A percentile compares a stretch with the other conserved stretches of the same genome.
Conservation (phyloP, 2,888 invertebrate genomes). For the Drosophila robusta region DNA sequence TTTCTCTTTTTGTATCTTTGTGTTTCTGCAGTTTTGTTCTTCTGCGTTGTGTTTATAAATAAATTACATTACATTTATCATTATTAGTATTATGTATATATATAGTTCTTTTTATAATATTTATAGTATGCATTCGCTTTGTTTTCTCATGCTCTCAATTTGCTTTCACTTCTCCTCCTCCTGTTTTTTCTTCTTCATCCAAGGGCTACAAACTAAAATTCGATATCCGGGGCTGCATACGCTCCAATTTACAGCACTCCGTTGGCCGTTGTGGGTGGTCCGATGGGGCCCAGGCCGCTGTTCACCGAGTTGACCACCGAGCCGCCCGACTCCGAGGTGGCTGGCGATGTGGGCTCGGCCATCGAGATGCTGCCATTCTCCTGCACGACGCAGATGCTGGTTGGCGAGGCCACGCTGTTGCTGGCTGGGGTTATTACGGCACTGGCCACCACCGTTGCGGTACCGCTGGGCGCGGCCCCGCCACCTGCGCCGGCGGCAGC, state of each 20-base stretch:
- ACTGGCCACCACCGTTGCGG: constrained; percentile 34
- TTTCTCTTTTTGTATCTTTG: constrained; percentile 18
- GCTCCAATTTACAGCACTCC: constrained; percentile 83
- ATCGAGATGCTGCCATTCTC: constrained; percentile 67
- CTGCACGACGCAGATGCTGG: constrained; percentile 66
- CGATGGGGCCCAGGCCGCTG: constrained; percentile 84
- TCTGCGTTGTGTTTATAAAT: constrained; percentile 65
- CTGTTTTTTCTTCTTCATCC: constrained; percentile 28
- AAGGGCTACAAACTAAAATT: constrained; percentile 67
- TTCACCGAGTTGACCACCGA: constrained; percentile 56
- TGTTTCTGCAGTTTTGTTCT: constrained; percentile 39
- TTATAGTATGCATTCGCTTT: constrained; percentile 67
- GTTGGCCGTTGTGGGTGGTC: constrained; percentile 84
- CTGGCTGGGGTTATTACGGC: constrained; percentile 50
- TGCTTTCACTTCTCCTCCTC: constrained; percentile 14
- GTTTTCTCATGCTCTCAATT: constrained; percentile 28
- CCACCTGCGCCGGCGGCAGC: constrained; percentile 1
- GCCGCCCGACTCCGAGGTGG: constrained; percentile 74
- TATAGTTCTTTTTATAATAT: constrained; percentile 48
- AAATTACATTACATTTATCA: constrained; percentile 73
- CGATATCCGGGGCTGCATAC: constrained; percentile 41
- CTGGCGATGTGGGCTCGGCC: constrained; percentile 71
- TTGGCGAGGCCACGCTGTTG: constrained; percentile 66
- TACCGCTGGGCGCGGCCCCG: constrained; percentile 20
- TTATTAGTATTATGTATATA: constrained; percentile 28